Base-by-base conservation (phyloP, 1,140 invertebrate genomes). In the Aphaenogaster floridana region DNA sequence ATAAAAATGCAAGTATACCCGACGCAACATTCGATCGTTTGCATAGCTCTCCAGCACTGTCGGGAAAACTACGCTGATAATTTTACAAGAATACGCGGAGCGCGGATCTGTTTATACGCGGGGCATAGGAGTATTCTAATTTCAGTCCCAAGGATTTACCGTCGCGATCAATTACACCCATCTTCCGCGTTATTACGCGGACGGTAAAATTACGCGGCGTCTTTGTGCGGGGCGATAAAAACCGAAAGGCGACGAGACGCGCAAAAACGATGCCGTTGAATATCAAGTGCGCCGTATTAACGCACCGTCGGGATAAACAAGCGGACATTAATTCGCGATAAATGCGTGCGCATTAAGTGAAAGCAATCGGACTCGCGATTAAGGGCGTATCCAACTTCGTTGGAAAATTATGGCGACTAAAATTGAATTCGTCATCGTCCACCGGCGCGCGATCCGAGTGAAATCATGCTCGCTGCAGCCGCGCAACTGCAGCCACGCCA, bases 311-410 rank as follows among this genome's bases (percentile, higher is more conserved):
- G 64, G 74, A 79, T 68, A 84, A 83, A 72, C 28, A 42, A 52
- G 36, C 52, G 42, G 28, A 11, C 83, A 63, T 86, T 83, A 85
- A 78, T 89, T 89, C 76, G 74, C 61, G 76, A 66, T 72, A 54
- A 77, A 57, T 54, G 77, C 69, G 36, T 34, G 71, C 74, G 85
- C 83, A 89, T 89, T 77, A 39, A 69, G 76, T 78, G 77, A 66
- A 87, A 89, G 72, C 84, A 63, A 86, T 90, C 84, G 76, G 69
- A 71, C 69, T 71, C 77, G 54, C 69, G 59, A 72, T 83, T 59
- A 77, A 48, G 76, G 64, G 78, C 78, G 81, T 87, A 87, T 89
- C 85, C 78, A 8, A 57, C 72, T 61, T 68, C 57, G 78, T 61
- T 77, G 66, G 81, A 72, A 83, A 90, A 87, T 90, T 80, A 78